Percentiles rank a stretch among this genome's conserved stretches.
Evolutionary conservation across 2,888 invertebrate species (phyloP).

Genomic region (Lepidocyrtoides sp.): DNA sequence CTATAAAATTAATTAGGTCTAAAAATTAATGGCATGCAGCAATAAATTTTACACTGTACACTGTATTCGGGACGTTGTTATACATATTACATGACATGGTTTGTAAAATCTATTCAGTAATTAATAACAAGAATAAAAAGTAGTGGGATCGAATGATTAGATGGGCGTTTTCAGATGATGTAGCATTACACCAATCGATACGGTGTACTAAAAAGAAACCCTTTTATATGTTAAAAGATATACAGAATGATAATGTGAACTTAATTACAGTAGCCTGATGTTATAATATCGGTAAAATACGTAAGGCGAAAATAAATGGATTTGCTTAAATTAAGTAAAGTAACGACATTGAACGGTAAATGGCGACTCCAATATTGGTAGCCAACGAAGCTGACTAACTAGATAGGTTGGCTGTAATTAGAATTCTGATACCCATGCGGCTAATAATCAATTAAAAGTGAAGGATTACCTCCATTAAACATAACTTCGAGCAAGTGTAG

Average conservation of each 20-base stretch:
- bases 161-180: no score
- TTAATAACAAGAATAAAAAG: not conserved
- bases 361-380: not conserved
- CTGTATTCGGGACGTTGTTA: not conserved
- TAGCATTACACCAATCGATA: no score
- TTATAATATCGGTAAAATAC: not conserved
- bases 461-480: not conserved
- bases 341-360: not conserved
- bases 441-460: not conserved
- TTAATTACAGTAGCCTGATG: not conserved
- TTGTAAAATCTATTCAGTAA: not conserved
- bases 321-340: not conserved
- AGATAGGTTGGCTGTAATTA: not conserved
- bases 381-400: slow-evolving; percentile 47
- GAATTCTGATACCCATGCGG: not conserved
- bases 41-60: not conserved
- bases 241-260: not conserved
- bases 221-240: not conserved
- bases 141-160: not conserved
- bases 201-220: no score
- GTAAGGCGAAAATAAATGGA: not conserved
- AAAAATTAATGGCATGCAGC: not conserved
- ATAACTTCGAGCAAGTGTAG: not conserved
- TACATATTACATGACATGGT: no score
- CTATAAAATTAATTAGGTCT: not conserved